These are phyloP conservation scores for Polypterus senegalus DNA, from an alignment of 2,113 vertebrate genomes.

Conservation along the genomic window DNA sequence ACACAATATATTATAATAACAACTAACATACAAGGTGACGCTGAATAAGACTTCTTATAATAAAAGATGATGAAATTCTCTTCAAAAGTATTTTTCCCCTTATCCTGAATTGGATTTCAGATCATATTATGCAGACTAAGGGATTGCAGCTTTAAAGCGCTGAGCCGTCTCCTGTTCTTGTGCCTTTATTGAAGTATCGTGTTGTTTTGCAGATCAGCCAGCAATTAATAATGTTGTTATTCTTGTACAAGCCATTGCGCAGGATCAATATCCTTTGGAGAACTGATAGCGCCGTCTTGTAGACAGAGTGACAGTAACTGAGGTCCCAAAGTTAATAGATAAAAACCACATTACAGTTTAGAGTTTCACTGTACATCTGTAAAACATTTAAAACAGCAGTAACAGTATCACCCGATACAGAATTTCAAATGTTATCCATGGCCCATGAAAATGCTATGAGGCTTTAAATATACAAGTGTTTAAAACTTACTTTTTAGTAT, in stretches of 20 bases:
- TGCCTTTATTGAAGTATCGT: conserved; percentile 10
- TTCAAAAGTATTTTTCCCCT: not conserved
- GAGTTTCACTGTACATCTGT: conserved; percentile 13
- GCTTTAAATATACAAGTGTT: no score
- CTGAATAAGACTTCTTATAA: not conserved
- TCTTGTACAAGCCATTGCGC: conserved; percentile 28
- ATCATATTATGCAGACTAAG: conserved; percentile 9
- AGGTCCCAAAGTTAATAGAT: conserved; percentile 8
- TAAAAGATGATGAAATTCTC: not conserved
- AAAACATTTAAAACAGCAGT: conserved; percentile 11
- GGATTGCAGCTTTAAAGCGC: not conserved
- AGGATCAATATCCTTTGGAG: conserved; percentile 23
- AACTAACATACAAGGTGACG: not conserved
- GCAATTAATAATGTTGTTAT: conserved; percentile 34
- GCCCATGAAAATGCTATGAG: no score
- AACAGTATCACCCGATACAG: conserved; percentile 20
- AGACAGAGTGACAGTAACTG: conserved; percentile 11
- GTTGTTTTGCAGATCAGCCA: conserved; percentile 21
- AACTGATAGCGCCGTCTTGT: conserved; percentile 10
- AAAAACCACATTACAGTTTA: conserved; percentile 7
- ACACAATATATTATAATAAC: conserved; percentile 10
- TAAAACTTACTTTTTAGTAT: no score
- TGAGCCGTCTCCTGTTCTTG: not conserved
- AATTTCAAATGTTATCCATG: no score
- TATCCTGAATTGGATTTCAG: not conserved